Conservation (phyloP, 2,888 invertebrate genomes). For the Meandrusa payeni region DNA sequence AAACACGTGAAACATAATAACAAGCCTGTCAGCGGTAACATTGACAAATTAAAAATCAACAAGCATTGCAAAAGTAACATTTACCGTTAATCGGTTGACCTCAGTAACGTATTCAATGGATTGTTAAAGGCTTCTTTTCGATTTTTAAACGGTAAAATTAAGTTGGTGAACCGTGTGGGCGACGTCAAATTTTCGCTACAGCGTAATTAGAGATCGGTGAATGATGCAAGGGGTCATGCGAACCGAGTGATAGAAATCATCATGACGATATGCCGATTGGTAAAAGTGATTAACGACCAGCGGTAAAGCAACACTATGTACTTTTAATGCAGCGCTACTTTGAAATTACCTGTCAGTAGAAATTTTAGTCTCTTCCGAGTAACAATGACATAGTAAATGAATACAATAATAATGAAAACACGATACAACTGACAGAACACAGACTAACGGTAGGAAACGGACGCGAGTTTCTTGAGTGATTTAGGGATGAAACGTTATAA, state of each 20-base stretch:
- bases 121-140: slow-evolving; percentile 25
- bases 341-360: too few species aligned
- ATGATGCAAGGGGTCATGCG: slow-evolving; percentile 70
- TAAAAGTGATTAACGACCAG: slow-evolving; percentile 21
- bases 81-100: slow-evolving; percentile 23
- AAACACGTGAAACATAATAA: slow-evolving; percentile 55
- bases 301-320: slow-evolving; percentile 11
- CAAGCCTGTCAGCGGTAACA: slow-evolving; percentile 68
- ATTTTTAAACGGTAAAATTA: slow-evolving; percentile 29
- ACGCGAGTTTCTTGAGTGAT: too few species aligned
- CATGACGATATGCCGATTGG: slow-evolving; percentile 29
- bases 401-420: too few species aligned
- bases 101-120: slow-evolving; percentile 10
- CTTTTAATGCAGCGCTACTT: too few species aligned
- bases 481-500: too few species aligned
- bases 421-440: too few species aligned
- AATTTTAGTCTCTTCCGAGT: too few species aligned
- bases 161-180: slow-evolving; percentile 38
- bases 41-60: slow-evolving; percentile 77
- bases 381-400: too few species aligned
- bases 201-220: slow-evolving; percentile 68
- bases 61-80: slow-evolving; percentile 32
- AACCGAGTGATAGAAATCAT: slow-evolving; percentile 65
- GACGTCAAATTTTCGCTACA: slow-evolving; percentile 66
- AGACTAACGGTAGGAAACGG: too few species aligned